phyloP scores from a whole-genome alignment of 2,888 invertebrate species.

The Clivina fossor region DNA sequence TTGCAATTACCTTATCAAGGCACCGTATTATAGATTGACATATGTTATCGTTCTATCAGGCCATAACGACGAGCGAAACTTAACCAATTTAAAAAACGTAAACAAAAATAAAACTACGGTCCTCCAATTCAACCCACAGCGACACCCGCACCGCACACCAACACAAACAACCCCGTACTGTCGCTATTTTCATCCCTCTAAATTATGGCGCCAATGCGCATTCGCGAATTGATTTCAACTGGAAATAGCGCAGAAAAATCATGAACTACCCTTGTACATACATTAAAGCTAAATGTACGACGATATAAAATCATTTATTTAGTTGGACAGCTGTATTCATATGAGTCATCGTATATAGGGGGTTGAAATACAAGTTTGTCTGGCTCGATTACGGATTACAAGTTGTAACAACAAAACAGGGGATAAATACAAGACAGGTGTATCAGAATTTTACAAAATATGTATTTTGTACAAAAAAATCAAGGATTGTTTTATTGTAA shows the following conservation, averaged over 20 bases:
- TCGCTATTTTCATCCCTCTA: constrained; percentile 1
- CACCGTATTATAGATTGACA: neutral
- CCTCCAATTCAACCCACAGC: neutral
- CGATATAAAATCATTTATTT: neutral
- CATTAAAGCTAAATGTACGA: too few species aligned
- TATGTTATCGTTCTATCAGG: neutral
- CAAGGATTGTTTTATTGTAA: too few species aligned
- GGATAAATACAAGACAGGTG: too few species aligned
- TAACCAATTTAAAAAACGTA: constrained; percentile 1
- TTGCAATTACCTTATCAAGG: constrained; percentile 3
- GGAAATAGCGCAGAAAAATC: neutral
- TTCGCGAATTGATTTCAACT: constrained; percentile 18
- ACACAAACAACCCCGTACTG: neutral
- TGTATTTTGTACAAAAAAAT: too few species aligned
- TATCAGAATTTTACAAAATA: too few species aligned
- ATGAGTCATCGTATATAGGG: constrained; percentile 6
- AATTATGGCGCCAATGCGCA: constrained; percentile 6
- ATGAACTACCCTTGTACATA: neutral
- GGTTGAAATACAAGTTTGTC: neutral
- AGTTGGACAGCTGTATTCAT: neutral
- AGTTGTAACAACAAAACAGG: too few species aligned
- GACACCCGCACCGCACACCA: constrained; percentile 7
- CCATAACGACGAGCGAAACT: neutral
- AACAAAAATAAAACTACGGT: constrained; percentile 11
- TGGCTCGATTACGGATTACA: neutral